Conservation (phyloP, 2,797 vertebrate species). For the Phoeniculus purpureus region DNA sequence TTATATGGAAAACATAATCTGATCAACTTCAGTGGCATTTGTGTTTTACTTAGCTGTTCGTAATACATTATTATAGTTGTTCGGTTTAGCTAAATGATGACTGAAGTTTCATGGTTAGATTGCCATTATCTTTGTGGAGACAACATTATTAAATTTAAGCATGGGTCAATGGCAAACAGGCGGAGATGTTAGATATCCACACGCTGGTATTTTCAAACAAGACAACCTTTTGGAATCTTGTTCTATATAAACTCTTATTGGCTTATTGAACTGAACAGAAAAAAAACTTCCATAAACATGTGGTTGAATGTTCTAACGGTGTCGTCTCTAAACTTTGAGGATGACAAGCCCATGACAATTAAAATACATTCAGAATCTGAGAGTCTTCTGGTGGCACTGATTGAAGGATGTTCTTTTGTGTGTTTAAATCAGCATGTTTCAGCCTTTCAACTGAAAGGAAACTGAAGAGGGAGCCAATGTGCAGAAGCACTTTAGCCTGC, state of each 20-base stretch:
- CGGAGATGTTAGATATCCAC: neutral
- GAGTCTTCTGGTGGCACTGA: neutral
- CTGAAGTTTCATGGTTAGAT: neutral
- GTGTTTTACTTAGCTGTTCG: neutral
- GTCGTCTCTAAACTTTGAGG: neutral
- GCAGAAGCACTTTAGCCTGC: slow-evolving; percentile 8
- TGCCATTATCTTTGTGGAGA: neutral
- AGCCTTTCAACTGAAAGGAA: neutral
- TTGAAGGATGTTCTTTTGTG: neutral
- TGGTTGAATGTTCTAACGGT: neutral
- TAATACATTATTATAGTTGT: neutral
- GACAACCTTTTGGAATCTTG: neutral
- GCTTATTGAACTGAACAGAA: neutral
- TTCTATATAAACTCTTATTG: neutral
- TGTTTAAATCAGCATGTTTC: neutral
- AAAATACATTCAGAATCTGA: neutral
- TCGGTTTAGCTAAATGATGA: neutral
- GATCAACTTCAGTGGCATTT: neutral
- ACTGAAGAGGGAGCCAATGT: slow-evolving; percentile 1
- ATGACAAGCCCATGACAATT: neutral
- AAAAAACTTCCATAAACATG: neutral
- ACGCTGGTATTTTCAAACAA: neutral
- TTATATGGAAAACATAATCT: neutral
- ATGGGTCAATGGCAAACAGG: neutral
- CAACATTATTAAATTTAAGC: neutral